Conservation (phyloP, 2,888 invertebrate genomes). For the Diaprepes abbreviatus region DNA sequence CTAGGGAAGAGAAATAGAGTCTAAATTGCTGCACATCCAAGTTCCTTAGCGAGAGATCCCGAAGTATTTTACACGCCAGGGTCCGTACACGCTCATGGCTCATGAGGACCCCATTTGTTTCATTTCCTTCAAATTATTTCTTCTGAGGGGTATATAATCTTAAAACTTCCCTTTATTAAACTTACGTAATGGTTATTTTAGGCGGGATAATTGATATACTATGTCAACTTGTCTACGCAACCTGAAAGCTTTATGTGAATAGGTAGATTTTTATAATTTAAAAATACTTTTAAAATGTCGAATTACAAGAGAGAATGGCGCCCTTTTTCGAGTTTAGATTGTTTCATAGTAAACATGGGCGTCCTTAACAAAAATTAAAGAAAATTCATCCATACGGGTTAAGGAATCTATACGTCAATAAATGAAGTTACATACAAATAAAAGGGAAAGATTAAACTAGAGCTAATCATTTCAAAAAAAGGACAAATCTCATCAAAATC, state of each 20-base stretch:
- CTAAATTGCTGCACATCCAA: slow-evolving; percentile 67
- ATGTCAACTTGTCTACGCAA: slow-evolving; percentile 31
- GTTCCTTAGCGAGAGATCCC: slow-evolving; percentile 51
- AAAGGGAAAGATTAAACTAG: no score
- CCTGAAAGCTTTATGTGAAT: slow-evolving; percentile 32
- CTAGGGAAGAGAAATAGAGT: slow-evolving; percentile 67
- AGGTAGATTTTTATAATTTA: slow-evolving; percentile 10
- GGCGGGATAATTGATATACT: slow-evolving; percentile 40
- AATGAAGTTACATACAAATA: no score
- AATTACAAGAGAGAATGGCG: background rate
- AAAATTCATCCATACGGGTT: no score
- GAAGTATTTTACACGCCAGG: slow-evolving; percentile 62
- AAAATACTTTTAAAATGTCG: background rate
- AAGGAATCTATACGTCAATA: no score
- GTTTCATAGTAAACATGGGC: background rate
- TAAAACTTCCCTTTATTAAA: slow-evolving; percentile 53
- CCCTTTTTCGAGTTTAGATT: background rate
- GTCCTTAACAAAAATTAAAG: no score
- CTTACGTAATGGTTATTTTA: slow-evolving; percentile 50
- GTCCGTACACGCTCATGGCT: slow-evolving; percentile 46
- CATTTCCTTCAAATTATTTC: slow-evolving; percentile 62
- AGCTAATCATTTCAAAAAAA: no score
- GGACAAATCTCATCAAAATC: no score
- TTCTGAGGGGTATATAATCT: slow-evolving; percentile 53
- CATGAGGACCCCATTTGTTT: slow-evolving; percentile 61